These are phyloP conservation scores for Tenodera sinensis DNA, from an alignment of 2,888 invertebrate genomes.

Conservation along the genomic window DNA sequence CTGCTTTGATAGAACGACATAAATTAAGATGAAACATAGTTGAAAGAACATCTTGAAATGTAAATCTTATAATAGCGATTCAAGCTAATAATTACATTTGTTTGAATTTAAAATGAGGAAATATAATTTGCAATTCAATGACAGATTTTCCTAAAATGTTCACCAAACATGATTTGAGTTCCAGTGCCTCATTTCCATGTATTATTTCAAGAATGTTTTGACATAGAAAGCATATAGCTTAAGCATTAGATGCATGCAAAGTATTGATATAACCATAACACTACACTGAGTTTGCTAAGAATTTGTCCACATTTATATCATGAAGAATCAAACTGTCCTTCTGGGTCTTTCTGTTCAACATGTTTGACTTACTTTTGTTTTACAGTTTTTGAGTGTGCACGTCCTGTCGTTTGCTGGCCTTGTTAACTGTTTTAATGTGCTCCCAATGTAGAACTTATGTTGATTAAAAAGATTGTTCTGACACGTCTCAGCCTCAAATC, in stretches of 20 bases:
- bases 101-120: too few species aligned
- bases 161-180: too few species aligned
- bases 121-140: too few species aligned
- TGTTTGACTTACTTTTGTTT: conserved; percentile 3
- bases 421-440: conserved; percentile 3
- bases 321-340: conserved; percentile 9
- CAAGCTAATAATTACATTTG: too few species aligned
- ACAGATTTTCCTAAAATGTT: too few species aligned
- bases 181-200: background rate
- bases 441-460: background rate
- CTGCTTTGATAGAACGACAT: background rate
- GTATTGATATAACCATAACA: background rate
- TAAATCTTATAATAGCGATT: background rate
- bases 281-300: background rate
- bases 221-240: background rate
- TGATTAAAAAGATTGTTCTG: background rate
- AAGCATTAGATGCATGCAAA: background rate
- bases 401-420: conserved; percentile 2
- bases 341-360: conserved; percentile 11
- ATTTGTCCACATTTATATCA: conserved; percentile 6
- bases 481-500: conserved; percentile 7
- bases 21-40: background rate
- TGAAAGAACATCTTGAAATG: background rate
- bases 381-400: conserved; percentile 14
- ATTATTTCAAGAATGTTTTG: background rate